Conservation (phyloP, 2,888 invertebrate genomes). For the Lumbricus terrestris region DNA sequence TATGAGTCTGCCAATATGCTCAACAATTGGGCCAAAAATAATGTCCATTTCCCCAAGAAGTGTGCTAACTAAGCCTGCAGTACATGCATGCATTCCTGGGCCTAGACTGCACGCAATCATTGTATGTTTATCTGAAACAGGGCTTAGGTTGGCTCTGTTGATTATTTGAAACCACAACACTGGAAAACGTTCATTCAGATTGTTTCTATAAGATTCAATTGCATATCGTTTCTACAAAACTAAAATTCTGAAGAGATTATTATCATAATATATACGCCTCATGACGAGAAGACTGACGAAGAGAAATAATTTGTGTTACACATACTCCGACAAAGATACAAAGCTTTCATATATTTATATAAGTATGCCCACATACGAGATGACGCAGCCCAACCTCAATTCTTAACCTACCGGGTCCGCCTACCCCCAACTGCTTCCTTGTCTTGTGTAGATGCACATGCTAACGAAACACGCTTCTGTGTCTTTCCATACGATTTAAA, state of each 20-base stretch:
- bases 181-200: background rate
- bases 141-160: background rate
- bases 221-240: conserved; percentile 3
- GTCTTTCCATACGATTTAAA: no score
- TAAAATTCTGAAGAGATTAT: background rate
- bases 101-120: background rate
- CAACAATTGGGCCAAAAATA: no score
- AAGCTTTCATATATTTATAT: background rate
- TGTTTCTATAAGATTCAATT: background rate
- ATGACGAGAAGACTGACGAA: background rate
- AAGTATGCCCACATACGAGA: background rate
- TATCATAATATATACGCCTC: no score
- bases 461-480: no score
- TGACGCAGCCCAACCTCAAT: background rate
- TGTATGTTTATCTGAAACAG: background rate
- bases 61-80: no score
- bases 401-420: no score
- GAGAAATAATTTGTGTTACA: background rate
- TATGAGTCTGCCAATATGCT: no score
- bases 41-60: no score
- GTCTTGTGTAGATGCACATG: no score
- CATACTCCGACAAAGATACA: background rate
- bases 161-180: background rate
- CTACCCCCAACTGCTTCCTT: no score
- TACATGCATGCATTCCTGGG: no score